Conservation (phyloP, 2,113 vertebrate genomes). For the Rhynchomys soricoides region DNA sequence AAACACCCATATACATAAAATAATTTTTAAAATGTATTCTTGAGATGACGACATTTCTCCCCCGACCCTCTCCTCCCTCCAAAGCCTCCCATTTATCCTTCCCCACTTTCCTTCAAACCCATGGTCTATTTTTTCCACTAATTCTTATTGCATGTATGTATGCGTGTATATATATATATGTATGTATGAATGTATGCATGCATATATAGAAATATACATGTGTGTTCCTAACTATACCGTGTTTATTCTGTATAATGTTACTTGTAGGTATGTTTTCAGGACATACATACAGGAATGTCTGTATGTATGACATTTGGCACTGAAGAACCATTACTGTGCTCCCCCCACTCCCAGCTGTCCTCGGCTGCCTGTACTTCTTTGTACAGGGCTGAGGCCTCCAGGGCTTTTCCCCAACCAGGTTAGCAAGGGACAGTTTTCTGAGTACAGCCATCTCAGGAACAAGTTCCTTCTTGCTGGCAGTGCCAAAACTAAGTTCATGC, state of each 20-base stretch:
- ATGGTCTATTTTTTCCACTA: neutral
- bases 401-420: neutral
- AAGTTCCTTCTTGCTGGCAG: too few species aligned
- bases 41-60: neutral
- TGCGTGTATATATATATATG: too few species aligned
- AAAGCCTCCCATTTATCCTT: neutral
- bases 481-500: too few species aligned
- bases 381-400: neutral
- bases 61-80: neutral
- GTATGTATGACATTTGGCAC: neutral
- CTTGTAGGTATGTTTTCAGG: too few species aligned
- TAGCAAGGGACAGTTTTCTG: too few species aligned
- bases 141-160: neutral
- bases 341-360: neutral
- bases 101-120: neutral
- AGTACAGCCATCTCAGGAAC: too few species aligned
- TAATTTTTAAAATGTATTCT: neutral
- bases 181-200: neutral
- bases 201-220: neutral
- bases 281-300: too few species aligned
- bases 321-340: neutral
- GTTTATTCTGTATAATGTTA: neutral
- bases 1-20: neutral
- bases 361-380: neutral
- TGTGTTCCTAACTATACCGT: neutral